Evolutionary conservation across 2,113 vertebrate species (phyloP).

Genomic region (Strix aluco): DNA sequence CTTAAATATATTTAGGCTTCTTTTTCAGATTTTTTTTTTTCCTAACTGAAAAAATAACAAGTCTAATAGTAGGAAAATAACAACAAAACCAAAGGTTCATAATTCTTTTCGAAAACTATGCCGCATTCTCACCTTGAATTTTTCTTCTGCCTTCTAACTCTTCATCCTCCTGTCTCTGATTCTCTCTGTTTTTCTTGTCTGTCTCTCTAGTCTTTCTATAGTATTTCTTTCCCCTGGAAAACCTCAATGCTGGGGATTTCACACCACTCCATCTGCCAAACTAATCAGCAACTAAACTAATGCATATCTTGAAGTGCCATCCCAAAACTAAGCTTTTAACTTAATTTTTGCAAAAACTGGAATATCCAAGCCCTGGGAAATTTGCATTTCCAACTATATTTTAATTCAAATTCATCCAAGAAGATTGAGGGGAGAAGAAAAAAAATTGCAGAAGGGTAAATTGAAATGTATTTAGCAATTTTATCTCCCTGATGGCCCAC

Average conservation of each 20-base stretch:
- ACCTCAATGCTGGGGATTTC: neutral
- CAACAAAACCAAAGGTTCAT: neutral
- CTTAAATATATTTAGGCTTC: neutral
- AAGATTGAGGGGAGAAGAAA: neutral
- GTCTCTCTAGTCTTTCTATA: neutral
- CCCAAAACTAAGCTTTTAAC: neutral
- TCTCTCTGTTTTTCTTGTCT: conserved; percentile 6
- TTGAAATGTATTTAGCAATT: neutral
- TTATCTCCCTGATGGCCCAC: neutral
- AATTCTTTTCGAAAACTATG: neutral
- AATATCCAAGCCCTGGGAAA: neutral
- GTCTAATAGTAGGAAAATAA: neutral
- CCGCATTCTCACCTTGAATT: neutral
- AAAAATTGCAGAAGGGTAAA: neutral
- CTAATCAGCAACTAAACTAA: neutral
- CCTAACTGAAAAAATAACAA: neutral
- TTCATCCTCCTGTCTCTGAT: neutral
- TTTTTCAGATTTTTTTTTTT: neutral
- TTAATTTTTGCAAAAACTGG: neutral
- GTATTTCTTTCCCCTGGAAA: neutral
- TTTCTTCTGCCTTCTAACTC: neutral
- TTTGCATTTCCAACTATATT: neutral
- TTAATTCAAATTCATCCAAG: neutral
- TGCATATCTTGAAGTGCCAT: neutral
- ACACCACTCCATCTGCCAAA: neutral